Conservation (phyloP, 1,140 invertebrate species). For the Drosophila pseudoobscura region DNA sequence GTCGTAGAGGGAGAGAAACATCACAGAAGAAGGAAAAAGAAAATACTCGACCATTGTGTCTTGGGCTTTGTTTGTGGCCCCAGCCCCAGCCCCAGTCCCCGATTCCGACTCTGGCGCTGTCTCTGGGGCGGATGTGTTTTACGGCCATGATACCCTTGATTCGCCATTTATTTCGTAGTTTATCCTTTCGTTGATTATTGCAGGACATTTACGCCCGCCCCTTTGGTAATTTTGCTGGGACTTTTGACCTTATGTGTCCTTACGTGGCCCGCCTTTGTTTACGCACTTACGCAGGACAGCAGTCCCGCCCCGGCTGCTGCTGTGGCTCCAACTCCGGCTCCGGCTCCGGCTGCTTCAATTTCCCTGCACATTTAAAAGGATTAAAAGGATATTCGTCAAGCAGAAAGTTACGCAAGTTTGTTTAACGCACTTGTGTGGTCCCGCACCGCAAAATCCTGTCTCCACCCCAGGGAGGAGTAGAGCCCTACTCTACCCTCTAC, state of each 20-base stretch:
- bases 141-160: slow-evolving; percentile 71
- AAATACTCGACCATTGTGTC: slow-evolving; percentile 41
- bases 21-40: slow-evolving; percentile 22
- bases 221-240: slow-evolving; percentile 56
- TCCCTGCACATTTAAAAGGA: slow-evolving; percentile 77
- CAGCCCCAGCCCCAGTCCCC: too few species aligned
- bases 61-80: slow-evolving; percentile 57
- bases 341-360: slow-evolving; percentile 61
- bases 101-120: slow-evolving; percentile 2
- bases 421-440: slow-evolving; percentile 45
- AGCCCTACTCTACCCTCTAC: neutral
- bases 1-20: slow-evolving; percentile 11
- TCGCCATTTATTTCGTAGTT: slow-evolving; percentile 77
- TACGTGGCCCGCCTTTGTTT: slow-evolving; percentile 63
- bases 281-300: slow-evolving; percentile 27
- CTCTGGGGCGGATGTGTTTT: slow-evolving; percentile 65
- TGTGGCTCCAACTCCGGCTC: too few species aligned
- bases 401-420: slow-evolving; percentile 68
- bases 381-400: slow-evolving; percentile 81
- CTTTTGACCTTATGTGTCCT: slow-evolving; percentile 74
- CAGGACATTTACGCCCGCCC: slow-evolving; percentile 60
- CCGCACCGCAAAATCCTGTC: slow-evolving; percentile 34
- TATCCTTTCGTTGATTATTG: slow-evolving; percentile 81
- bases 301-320: too few species aligned
- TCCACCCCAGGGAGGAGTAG: neutral